phyloP scores from a whole-genome alignment of 2,113 vertebrate species.

The Leucopsar rothschildi region DNA sequence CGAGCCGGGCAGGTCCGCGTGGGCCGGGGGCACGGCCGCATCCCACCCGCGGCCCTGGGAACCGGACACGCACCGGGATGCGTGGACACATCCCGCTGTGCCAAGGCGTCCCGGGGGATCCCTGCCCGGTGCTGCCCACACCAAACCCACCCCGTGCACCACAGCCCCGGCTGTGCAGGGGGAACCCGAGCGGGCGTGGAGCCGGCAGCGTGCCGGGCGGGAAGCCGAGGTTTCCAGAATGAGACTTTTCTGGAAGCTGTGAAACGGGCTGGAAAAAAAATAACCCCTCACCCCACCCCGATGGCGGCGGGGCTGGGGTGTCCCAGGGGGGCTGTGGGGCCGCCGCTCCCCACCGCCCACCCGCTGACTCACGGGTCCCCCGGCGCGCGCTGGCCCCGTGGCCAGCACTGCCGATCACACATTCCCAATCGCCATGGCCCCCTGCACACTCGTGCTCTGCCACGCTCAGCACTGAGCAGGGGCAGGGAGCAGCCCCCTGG shows the following conservation, averaged over 20 bases:
- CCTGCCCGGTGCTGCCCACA: accelerated
- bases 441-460: accelerated
- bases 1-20: not conserved
- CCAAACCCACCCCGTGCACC: accelerated
- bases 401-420: not conserved
- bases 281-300: not conserved
- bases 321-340: not conserved
- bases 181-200: not conserved
- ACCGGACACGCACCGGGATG: not conserved
- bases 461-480: accelerated
- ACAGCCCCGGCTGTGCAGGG: not conserved
- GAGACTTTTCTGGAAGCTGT: constrained; percentile 62
- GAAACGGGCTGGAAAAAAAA: constrained; percentile 47
- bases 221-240: constrained; percentile 39
- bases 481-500: not conserved
- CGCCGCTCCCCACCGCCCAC: not conserved
- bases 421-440: accelerated
- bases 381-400: not conserved
- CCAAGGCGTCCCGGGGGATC: not conserved
- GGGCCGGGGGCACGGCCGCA: not conserved
- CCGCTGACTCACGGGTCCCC: constrained; percentile 42
- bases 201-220: constrained; percentile 20
- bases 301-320: not conserved
- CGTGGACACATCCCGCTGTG: not conserved
- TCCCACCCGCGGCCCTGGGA: not conserved